Percentiles rank a stretch among this genome's conserved stretches.
Conservation (phyloP, 1,140 invertebrate genomes). For the Papilio dardanus region DNA sequence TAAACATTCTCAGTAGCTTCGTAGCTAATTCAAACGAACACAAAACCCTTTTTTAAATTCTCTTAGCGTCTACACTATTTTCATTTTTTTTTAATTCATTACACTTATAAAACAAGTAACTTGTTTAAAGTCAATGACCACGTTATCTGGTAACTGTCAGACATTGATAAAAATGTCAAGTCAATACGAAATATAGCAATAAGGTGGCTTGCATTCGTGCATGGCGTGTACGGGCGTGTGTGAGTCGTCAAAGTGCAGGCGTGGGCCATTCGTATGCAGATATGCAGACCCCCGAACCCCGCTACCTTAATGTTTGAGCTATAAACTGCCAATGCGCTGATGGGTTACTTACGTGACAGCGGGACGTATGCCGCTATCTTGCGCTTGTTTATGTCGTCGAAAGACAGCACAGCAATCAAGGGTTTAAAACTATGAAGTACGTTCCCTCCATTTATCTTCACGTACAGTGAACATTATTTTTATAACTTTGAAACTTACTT, state of each 20-base stretch:
- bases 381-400: not conserved
- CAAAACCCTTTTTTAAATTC: not conserved
- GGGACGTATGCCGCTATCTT: constrained; percentile 37
- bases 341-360: constrained; percentile 42
- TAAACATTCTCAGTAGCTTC: not conserved
- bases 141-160: constrained; percentile 11
- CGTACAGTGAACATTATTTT: too few species aligned
- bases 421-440: not conserved
- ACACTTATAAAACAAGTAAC: constrained; percentile 1
- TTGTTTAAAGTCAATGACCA: constrained; percentile 22
- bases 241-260: constrained; percentile 48
- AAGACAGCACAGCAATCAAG: not conserved
- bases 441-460: not conserved
- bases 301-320: constrained; percentile 40
- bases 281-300: constrained; percentile 47
- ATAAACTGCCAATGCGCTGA: constrained; percentile 44
- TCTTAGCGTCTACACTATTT: not conserved
- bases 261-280: constrained; percentile 62
- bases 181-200: constrained; percentile 9
- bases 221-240: constrained; percentile 44
- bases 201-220: constrained; percentile 43
- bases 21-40: not conserved
- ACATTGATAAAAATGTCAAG: constrained; percentile 16
- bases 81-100: constrained; percentile 9
- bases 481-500: not conserved